phyloP scores from a whole-genome alignment of 2,888 invertebrate species.

The Melieria omissa region DNA sequence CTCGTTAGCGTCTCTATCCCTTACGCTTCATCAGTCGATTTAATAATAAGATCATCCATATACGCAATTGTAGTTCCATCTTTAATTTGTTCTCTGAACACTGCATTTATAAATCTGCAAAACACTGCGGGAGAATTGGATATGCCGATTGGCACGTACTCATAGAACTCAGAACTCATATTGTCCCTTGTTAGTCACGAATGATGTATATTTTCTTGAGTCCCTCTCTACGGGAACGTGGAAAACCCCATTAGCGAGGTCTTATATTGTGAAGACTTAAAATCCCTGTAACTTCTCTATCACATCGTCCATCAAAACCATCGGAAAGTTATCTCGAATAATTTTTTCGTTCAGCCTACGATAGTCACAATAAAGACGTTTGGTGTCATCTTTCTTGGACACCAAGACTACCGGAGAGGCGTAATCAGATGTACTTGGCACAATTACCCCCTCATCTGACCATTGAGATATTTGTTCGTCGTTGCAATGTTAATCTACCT shows the following conservation, averaged over 20 bases:
- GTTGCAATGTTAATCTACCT: slow-evolving; percentile 29
- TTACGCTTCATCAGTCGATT: slow-evolving; percentile 23
- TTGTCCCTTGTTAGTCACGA: slow-evolving; percentile 35
- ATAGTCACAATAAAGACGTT: no score
- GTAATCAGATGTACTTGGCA: slow-evolving; percentile 37
- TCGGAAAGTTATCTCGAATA: no score
- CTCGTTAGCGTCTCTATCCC: slow-evolving; percentile 8
- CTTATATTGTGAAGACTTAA: no score
- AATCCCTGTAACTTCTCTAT: no score
- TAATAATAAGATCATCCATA: no score
- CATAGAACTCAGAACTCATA: slow-evolving; percentile 38
- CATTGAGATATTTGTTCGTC: slow-evolving; percentile 51
- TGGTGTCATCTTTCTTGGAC: no score
- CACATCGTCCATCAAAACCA: no score
- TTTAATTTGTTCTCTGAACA: slow-evolving; percentile 20
- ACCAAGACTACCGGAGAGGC: no score
- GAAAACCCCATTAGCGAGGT: no score
- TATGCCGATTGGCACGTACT: slow-evolving; percentile 22
- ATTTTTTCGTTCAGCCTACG: no score
- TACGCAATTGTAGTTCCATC: no score
- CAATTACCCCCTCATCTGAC: slow-evolving; percentile 51
- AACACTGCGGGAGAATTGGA: slow-evolving; percentile 26
- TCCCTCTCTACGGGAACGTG: slow-evolving; percentile 29
- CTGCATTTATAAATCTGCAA: slow-evolving; percentile 17
- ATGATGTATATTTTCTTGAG: slow-evolving; percentile 29